Conservation (phyloP, 1,140 invertebrate species). For the Drosophila novamexicana region DNA sequence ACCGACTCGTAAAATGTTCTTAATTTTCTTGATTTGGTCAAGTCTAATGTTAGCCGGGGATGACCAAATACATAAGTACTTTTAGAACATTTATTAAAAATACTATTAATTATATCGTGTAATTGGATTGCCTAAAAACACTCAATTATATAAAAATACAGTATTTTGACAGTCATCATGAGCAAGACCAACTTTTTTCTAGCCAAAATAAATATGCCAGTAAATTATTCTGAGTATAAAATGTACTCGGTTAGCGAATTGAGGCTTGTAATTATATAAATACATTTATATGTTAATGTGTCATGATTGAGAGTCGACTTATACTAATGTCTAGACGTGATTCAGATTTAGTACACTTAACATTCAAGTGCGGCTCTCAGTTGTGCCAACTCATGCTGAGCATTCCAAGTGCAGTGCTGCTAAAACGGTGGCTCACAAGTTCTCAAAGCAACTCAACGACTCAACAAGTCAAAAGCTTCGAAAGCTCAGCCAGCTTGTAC, state of each 20-base stretch:
- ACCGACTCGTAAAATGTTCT: too few species aligned
- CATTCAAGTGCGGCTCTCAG: slow-evolving; percentile 12
- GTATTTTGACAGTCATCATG: neutral
- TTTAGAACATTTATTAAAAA: too few species aligned
- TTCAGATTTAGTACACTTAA: slow-evolving; percentile 19
- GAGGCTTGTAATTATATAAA: neutral
- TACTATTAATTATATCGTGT: too few species aligned
- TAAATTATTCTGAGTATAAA: neutral
- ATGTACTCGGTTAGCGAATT: neutral
- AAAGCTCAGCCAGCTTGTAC: slow-evolving; percentile 50
- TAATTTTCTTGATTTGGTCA: too few species aligned
- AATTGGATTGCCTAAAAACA: too few species aligned
- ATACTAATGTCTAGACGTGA: slow-evolving; percentile 18
- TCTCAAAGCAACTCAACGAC: slow-evolving; percentile 15
- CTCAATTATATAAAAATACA: neutral
- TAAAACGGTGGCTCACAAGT: slow-evolving; percentile 50
- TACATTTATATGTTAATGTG: neutral
- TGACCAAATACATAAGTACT: too few species aligned
- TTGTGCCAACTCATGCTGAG: slow-evolving; percentile 22
- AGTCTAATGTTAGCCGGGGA: too few species aligned
- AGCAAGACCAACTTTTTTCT: neutral
- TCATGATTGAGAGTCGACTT: slow-evolving; percentile 4
- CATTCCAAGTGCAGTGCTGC: slow-evolving; percentile 23
- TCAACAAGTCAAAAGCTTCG: slow-evolving; percentile 37
- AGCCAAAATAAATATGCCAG: neutral